phyloP scores from a whole-genome alignment of 2,888 invertebrate genomes.

The Thera obeliscata region DNA sequence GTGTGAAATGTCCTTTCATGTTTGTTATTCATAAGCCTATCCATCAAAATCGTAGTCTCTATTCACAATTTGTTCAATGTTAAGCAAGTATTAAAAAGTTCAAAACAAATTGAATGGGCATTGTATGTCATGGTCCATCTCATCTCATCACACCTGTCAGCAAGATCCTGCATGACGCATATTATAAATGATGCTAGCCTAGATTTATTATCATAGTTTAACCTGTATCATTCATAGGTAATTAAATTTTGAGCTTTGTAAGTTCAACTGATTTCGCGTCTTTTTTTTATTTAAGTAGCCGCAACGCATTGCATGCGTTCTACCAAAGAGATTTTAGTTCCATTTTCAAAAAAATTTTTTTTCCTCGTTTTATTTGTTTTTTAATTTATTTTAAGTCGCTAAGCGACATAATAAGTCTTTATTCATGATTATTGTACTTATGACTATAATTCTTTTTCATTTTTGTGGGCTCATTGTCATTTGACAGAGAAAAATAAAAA shows the following conservation, averaged over 20 bases:
- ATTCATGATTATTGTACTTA: no score
- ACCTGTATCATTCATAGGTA: slow-evolving; percentile 16
- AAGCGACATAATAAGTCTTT: no score
- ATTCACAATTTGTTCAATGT: slow-evolving; percentile 23
- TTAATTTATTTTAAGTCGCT: no score
- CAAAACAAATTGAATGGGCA: slow-evolving; percentile 28
- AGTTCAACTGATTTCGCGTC: neutral
- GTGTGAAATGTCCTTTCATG: neutral
- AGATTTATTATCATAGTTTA: slow-evolving; percentile 29
- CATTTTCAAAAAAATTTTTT: no score
- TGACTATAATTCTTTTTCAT: no score
- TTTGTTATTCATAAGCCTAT: slow-evolving; percentile 1
- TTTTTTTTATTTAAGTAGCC: no score
- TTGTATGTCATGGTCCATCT: slow-evolving; percentile 31
- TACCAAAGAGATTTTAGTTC: no score
- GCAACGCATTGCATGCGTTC: no score
- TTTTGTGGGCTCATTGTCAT: no score
- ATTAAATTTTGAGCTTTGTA: slow-evolving; percentile 17
- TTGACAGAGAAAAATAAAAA: no score
- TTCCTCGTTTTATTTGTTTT: no score
- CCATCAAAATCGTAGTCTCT: slow-evolving; percentile 24
- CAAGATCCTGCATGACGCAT: slow-evolving; percentile 29
- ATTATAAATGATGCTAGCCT: slow-evolving; percentile 21
- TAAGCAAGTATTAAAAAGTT: slow-evolving; percentile 33
- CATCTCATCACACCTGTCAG: slow-evolving; percentile 29